Evolutionary conservation across 2,888 invertebrate species (phyloP).

Genomic region (Pocota personata): DNA sequence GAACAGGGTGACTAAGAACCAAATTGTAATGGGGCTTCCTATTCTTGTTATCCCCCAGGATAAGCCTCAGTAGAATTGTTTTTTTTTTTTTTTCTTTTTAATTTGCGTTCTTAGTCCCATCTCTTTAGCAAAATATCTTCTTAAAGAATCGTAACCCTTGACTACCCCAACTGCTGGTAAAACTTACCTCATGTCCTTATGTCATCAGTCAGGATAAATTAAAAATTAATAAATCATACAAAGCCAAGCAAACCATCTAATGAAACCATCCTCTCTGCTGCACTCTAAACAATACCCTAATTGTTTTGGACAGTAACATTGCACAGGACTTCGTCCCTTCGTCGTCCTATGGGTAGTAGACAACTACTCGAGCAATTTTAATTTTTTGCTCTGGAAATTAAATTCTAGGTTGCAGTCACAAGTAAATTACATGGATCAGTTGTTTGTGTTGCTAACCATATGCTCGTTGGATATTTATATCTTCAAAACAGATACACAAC

Average conservation of each 20-base stretch:
- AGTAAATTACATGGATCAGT: constrained; percentile 66
- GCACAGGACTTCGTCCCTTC: neutral
- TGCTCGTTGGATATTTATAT: constrained; percentile 41
- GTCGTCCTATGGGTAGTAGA: neutral
- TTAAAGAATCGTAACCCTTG: neutral
- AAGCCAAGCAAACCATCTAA: constrained; percentile 25
- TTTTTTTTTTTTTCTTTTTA: too few relatives aligned
- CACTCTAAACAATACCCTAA: constrained; percentile 26
- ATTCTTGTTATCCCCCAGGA: too few relatives aligned
- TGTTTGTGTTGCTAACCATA: constrained; percentile 72
- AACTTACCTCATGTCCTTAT: neutral
- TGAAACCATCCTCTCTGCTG: constrained; percentile 11
- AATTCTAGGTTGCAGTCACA: constrained; percentile 53
- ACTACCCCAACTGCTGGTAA: neutral
- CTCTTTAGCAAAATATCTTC: neutral
- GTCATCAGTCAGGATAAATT: constrained; percentile 44
- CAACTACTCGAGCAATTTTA: constrained; percentile 32
- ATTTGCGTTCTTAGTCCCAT: neutral
- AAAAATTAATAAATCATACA: constrained; percentile 60
- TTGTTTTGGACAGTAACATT: constrained; percentile 44
- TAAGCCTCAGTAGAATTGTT: too few relatives aligned
- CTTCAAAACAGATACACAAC: constrained; percentile 25
- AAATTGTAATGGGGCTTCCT: too few relatives aligned
- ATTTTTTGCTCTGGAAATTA: constrained; percentile 59
- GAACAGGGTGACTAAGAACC: too few relatives aligned